Percentiles rank a stretch among this genome's conserved stretches.
Conservation (phyloP, 2,113 vertebrate species). For the Osmerus mordax region DNA sequence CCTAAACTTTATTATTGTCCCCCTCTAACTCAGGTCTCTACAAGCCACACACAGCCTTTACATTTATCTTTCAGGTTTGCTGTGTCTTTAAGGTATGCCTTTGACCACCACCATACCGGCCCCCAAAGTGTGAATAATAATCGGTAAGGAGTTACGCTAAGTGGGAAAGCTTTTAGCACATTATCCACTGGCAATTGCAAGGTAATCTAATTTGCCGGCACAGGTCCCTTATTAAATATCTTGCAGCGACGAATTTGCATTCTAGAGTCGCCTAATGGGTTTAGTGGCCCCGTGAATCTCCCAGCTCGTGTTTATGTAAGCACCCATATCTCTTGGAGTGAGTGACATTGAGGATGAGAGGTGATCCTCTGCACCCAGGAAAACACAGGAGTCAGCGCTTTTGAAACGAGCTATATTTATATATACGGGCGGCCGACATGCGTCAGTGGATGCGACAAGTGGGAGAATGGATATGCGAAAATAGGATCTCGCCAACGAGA, state of each 20-base stretch:
- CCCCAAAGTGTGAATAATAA: slow-evolving; percentile 89
- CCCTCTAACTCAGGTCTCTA: background rate
- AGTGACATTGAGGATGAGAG: slow-evolving; percentile 81
- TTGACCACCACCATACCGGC: slow-evolving; percentile 49
- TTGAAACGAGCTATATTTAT: slow-evolving; percentile 33
- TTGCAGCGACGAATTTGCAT: slow-evolving; percentile 81
- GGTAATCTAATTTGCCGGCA: slow-evolving; percentile 83
- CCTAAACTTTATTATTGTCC: background rate
- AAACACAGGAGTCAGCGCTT: slow-evolving; percentile 60
- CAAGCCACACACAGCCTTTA: slow-evolving; percentile 10
- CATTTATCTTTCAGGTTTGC: slow-evolving; percentile 12
- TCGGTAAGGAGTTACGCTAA: slow-evolving; percentile 80
- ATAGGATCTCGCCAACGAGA: background rate
- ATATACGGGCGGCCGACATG: background rate
- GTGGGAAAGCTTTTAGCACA: slow-evolving; percentile 95
- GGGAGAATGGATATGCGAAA: slow-evolving; percentile 28
- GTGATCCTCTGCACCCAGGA: slow-evolving; percentile 44
- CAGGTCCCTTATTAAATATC: slow-evolving; percentile 84
- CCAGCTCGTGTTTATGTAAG: slow-evolving; percentile 60
- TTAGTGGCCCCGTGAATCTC: slow-evolving; percentile 69
- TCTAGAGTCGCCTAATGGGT: slow-evolving; percentile 79
- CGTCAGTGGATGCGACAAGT: slow-evolving; percentile 22
- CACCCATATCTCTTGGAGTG: slow-evolving; percentile 56
- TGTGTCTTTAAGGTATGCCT: slow-evolving; percentile 56
- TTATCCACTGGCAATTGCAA: slow-evolving; percentile 87